Percentiles rank a stretch among this genome's conserved stretches.
Evolutionary conservation across 2,797 vertebrate species (phyloP).

Genomic region (Cyclopterus lumpus): DNA sequence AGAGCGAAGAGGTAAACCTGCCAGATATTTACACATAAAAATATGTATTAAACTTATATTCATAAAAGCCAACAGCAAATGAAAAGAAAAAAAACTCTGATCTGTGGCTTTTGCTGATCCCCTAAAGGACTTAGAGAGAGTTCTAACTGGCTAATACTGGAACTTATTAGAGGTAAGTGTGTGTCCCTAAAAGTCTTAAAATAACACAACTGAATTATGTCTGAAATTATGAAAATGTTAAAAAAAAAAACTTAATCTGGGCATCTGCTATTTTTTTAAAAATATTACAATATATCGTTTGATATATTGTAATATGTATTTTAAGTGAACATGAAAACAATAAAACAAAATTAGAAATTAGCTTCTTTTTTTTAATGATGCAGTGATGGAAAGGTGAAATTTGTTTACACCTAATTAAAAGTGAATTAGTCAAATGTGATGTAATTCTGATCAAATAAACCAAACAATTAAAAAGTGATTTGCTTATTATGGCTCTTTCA

Average conservation of each 20-base stretch:
- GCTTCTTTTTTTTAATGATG: no score
- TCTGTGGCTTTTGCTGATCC: conserved; percentile 12
- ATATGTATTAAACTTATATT: conserved; percentile 15
- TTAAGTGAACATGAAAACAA: neutral
- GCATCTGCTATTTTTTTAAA: neutral
- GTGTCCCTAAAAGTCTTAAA: conserved; percentile 10
- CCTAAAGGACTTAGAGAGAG: conserved; percentile 12
- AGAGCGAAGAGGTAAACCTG: conserved; percentile 21
- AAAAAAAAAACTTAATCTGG: neutral
- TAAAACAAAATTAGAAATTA: neutral
- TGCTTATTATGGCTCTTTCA: neutral
- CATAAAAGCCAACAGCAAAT: conserved; percentile 12
- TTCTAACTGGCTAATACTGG: conserved; percentile 4
- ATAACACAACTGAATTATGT: conserved; percentile 30
- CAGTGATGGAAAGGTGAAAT: no score
- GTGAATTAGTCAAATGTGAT: neutral
- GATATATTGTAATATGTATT: conserved; percentile 5
- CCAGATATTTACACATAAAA: conserved; percentile 25
- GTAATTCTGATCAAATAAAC: neutral
- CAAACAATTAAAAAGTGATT: neutral
- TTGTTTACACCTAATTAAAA: neutral
- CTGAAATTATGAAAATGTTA: conserved; percentile 11
- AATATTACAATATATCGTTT: no score
- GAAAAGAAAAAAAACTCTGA: neutral
- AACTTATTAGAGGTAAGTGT: neutral